Base-by-base conservation (phyloP, 1,140 invertebrate genomes). In the Heliconius eleuchia region DNA sequence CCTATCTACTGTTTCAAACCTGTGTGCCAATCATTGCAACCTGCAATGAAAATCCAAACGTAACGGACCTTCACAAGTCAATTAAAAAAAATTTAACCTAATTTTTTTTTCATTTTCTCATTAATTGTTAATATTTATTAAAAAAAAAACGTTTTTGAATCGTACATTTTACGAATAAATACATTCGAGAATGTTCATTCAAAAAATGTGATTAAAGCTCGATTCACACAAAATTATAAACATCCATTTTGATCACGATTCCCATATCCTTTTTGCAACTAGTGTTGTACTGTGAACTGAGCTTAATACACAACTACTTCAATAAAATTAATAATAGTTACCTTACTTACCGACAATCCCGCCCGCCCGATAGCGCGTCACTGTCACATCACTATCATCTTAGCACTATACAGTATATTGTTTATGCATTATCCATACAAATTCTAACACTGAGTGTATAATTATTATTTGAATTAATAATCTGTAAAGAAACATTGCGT, bases 11-110 rank as follows among this genome's bases (percentile, higher is more conserved):
- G 79, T 81, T 52, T 76, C 72, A 73, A 80, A 82, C 81, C 77
- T 84, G 83, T 78, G 77, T 72, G 80, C 83, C 42, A 75, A 75
- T 82, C 57, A 46, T 77, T 77, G 74, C 42, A 73, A 85, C 84
- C 84, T 83, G 82, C 77, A 85, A 83, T 57, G 75, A 81, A 79
- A 85, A 80, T 80, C 79, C 79, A 83, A 85, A 77, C 46, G 50
- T 79, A 82, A 77, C 72, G 82, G 72, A 84, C 77, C 77, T 79
- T 79, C 27, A 42, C 6, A 78, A 60, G 50, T 78, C 71, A 78
- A 78, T 66, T 57, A 73, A 72, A 78, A 73, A 37, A 57, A 23
- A 66, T 66, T 66, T 30, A 66, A 66, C 27, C 60, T 66, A 66
- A 66, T 80, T 76, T 80, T 75, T 71, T 80, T 76, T 55, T 37